phyloP scores from a whole-genome alignment of 2,113 vertebrate genomes.

The Urocitellus parryii region DNA sequence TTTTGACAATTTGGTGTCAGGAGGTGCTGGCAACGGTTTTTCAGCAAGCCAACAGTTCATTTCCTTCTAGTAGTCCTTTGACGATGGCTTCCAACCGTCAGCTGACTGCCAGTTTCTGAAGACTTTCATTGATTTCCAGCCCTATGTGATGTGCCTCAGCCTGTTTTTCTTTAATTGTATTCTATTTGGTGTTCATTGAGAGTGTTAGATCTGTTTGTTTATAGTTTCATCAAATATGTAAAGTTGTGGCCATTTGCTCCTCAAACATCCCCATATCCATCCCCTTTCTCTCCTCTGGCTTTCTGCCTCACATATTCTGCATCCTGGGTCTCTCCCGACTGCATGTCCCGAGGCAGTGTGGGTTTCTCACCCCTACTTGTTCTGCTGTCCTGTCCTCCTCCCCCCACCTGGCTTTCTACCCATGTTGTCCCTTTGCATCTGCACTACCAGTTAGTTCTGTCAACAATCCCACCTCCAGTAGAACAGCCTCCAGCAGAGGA shows the following conservation, averaged over 20 bases:
- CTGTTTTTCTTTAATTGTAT: background rate
- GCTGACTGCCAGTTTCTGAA: background rate
- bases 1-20: too few species aligned
- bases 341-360: too few species aligned
- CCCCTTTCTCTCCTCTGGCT: background rate
- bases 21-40: too few species aligned
- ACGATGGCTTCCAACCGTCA: background rate
- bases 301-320: background rate
- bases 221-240: background rate
- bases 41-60: too few species aligned
- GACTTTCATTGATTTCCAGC: background rate
- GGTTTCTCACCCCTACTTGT: fast-evolving
- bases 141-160: background rate
- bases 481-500: background rate
- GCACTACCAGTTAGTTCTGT: background rate
- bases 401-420: background rate
- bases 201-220: too few species aligned
- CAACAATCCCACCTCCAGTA: too few species aligned
- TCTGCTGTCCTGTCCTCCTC: background rate
- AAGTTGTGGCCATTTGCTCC: background rate
- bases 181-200: background rate
- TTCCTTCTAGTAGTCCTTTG: background rate
- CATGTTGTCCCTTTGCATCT: background rate
- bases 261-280: background rate
- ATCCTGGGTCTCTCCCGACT: too few species aligned